Conservation (phyloP, 2,797 vertebrate genomes). For the Sternarchorhynchus goeldii region DNA sequence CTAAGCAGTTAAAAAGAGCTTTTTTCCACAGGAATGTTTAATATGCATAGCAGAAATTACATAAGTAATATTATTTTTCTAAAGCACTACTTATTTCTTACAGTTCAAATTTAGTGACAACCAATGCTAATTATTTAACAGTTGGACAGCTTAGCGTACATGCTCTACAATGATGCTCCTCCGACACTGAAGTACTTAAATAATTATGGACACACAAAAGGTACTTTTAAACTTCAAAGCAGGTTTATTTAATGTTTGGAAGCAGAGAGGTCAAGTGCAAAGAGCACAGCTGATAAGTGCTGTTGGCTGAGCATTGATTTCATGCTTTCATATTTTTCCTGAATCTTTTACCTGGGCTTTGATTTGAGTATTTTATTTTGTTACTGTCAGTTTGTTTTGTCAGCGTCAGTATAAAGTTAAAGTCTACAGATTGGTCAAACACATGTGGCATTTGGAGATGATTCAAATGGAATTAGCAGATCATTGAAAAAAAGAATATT, state of each 20-base stretch:
- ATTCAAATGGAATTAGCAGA: neutral
- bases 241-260: constrained; percentile 5
- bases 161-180: constrained; percentile 89
- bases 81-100: too few relatives aligned
- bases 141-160: constrained; percentile 79
- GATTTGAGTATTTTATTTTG: neutral
- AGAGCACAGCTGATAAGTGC: constrained; percentile 64
- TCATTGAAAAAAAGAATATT: neutral
- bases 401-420: neutral
- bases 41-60: too few relatives aligned
- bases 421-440: neutral
- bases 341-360: neutral
- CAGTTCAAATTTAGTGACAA: neutral
- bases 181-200: constrained; percentile 65
- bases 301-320: constrained; percentile 58
- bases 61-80: too few relatives aligned
- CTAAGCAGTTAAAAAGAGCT: neutral
- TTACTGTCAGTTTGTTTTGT: neutral
- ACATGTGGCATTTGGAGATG: neutral
- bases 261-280: constrained; percentile 60
- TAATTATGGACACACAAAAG: constrained; percentile 87
- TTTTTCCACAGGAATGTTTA: too few relatives aligned
- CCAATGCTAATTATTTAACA: constrained; percentile 57
- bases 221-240: constrained; percentile 65
- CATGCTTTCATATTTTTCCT: constrained; percentile 15